Evolutionary conservation across 2,113 vertebrate genomes (phyloP).

Genomic region (Boleophthalmus pectinirostris): DNA sequence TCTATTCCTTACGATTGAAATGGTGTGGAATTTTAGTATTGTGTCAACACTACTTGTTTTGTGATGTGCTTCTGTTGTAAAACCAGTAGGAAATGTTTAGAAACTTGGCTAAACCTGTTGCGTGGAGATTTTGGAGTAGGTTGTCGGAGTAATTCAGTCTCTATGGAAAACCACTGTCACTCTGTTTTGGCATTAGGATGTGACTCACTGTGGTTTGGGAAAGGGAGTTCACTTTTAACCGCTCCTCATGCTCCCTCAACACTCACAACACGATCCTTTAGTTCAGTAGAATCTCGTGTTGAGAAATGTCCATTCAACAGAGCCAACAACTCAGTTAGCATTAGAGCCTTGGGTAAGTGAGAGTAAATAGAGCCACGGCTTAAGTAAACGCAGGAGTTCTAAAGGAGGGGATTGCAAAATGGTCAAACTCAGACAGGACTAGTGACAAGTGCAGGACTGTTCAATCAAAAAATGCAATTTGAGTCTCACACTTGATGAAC

Average conservation of each 20-base stretch:
- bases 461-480: no score
- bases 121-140: not conserved
- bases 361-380: not conserved
- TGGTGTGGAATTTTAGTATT: no score
- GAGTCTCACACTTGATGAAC: no score
- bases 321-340: not conserved
- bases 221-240: conserved; percentile 3
- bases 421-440: no score
- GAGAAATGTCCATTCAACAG: not conserved
- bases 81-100: conserved; percentile 2
- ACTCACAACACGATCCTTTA: not conserved
- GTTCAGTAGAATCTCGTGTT: not conserved
- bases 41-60: no score
- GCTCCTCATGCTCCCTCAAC: not conserved
- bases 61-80: not conserved
- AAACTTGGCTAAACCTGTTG: not conserved
- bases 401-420: not conserved
- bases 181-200: not conserved
- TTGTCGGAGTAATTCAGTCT: no score
- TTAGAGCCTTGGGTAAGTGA: not conserved
- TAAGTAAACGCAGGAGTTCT: not conserved
- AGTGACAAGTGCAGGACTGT: no score
- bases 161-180: not conserved
- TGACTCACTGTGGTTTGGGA: not conserved
- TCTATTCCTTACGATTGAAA: no score